Conservation (phyloP, 2,888 invertebrate genomes). For the Isoperla grammatica region DNA sequence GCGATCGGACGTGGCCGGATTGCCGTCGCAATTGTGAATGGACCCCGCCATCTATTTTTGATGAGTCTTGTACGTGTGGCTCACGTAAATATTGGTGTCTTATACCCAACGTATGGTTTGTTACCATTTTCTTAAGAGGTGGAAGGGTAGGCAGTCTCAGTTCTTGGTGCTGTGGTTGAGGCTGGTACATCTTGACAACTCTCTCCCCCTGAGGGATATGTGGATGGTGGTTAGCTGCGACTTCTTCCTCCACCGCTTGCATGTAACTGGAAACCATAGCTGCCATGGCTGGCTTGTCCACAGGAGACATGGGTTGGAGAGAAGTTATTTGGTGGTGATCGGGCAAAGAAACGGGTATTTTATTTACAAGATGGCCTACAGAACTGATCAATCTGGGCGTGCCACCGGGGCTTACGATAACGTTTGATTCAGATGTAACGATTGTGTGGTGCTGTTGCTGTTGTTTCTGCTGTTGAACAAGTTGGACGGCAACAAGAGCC, state of each 20-base stretch:
- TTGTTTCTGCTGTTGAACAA: constrained; percentile 55
- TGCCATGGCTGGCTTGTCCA: constrained; percentile 35
- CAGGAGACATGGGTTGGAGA: constrained; percentile 26
- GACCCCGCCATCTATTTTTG: background rate
- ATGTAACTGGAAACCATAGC: constrained; percentile 37
- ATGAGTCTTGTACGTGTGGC: constrained; percentile 17
- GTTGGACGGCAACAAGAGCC: constrained; percentile 56
- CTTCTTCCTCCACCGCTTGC: constrained; percentile 36
- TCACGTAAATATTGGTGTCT: constrained; percentile 22
- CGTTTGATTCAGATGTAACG: constrained; percentile 25
- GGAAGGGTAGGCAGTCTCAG: constrained; percentile 34
- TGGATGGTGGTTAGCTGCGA: constrained; percentile 16
- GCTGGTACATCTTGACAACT: constrained; percentile 28
- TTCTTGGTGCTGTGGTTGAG: constrained; percentile 26
- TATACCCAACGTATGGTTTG: constrained; percentile 23
- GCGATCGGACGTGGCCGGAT: background rate
- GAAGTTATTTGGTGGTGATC: constrained; percentile 27
- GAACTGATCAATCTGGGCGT: constrained; percentile 12
- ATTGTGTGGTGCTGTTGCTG: constrained; percentile 39
- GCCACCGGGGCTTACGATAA: constrained; percentile 27
- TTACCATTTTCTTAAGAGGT: constrained; percentile 36
- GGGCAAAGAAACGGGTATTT: too few species aligned
- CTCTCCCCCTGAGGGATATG: constrained; percentile 21
- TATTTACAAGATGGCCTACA: constrained; percentile 4
- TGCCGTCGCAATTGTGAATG: background rate